Conservation (phyloP, 1,140 invertebrate genomes). For the Zaprionus kolodkinae region DNA sequence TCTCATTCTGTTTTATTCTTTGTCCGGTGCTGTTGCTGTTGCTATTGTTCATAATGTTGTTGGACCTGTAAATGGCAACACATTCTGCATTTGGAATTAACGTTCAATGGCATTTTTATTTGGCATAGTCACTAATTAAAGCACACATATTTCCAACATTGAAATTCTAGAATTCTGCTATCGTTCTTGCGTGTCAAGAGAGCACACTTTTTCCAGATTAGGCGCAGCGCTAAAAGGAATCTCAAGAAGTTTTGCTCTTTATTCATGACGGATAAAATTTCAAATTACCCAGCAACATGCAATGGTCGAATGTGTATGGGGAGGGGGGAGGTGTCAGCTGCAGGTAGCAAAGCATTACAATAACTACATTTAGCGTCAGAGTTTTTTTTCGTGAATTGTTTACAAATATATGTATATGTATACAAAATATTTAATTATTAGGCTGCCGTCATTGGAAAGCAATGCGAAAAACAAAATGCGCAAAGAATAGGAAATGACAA, state of each 20-base stretch:
- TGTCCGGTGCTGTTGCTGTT: constrained; percentile 18
- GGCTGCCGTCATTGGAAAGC: constrained; percentile 13
- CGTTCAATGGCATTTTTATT: constrained; percentile 72
- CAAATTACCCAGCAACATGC: constrained; percentile 63
- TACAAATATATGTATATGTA: too few species aligned
- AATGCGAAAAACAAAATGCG: constrained; percentile 6
- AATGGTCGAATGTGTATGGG: too few species aligned
- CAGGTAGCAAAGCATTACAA: constrained; percentile 16
- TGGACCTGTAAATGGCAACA: constrained; percentile 64
- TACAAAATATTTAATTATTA: constrained; percentile 42
- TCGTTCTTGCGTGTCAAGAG: constrained; percentile 35
- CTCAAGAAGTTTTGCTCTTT: constrained; percentile 20
- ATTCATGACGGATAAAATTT: constrained; percentile 32
- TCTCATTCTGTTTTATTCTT: constrained; percentile 38
- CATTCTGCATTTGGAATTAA: constrained; percentile 75
- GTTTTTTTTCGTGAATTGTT: neutral
- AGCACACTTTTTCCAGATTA: constrained; percentile 49
- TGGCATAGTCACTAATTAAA: constrained; percentile 66
- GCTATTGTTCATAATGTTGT: constrained; percentile 23
- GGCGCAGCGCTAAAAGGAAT: constrained; percentile 19
- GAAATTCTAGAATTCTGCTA: constrained; percentile 24
- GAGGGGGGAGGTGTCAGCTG: neutral
- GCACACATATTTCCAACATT: constrained; percentile 27
- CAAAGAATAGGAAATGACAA: constrained; percentile 17
- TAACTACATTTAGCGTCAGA: constrained; percentile 9